Percentiles rank a stretch among this genome's conserved stretches.
phyloP scores from a whole-genome alignment of 2,113 vertebrate genomes.

The Circaetus cinerascens region DNA sequence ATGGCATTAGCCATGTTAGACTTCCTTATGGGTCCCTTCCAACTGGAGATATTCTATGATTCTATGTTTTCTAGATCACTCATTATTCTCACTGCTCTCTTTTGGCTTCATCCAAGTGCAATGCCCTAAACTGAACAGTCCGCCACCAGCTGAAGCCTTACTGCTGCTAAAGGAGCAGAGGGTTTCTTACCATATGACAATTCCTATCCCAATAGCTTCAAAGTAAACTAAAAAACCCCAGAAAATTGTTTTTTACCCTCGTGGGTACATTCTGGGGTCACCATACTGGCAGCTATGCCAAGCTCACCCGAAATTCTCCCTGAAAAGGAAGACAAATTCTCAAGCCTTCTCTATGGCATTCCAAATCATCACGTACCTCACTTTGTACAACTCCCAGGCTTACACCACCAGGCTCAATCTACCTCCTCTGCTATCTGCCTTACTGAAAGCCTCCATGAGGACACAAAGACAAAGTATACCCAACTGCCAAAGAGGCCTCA shows the following conservation, averaged over 20 bases:
- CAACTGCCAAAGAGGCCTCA: neutral
- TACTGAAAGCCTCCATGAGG: neutral
- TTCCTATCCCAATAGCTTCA: neutral
- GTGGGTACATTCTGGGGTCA: neutral
- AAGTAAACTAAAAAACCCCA: neutral
- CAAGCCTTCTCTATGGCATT: neutral
- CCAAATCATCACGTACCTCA: neutral
- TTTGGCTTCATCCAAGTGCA: neutral
- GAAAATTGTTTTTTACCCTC: neutral
- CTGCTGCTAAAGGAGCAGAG: neutral
- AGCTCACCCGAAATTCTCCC: neutral
- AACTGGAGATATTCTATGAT: neutral
- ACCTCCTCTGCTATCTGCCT: neutral
- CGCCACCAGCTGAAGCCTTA: neutral
- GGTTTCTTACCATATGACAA: neutral
- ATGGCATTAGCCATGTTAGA: neutral
- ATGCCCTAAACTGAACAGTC: neutral
- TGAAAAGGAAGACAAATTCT: neutral
- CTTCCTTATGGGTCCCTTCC: neutral
- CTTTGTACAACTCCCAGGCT: neutral
- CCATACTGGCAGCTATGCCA: neutral
- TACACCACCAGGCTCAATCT: neutral
- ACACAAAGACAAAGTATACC: neutral
- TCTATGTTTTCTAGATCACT: neutral
- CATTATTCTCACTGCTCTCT: neutral